phyloP scores from a whole-genome alignment of 1,140 invertebrate genomes.

The Drosophila burlai region DNA sequence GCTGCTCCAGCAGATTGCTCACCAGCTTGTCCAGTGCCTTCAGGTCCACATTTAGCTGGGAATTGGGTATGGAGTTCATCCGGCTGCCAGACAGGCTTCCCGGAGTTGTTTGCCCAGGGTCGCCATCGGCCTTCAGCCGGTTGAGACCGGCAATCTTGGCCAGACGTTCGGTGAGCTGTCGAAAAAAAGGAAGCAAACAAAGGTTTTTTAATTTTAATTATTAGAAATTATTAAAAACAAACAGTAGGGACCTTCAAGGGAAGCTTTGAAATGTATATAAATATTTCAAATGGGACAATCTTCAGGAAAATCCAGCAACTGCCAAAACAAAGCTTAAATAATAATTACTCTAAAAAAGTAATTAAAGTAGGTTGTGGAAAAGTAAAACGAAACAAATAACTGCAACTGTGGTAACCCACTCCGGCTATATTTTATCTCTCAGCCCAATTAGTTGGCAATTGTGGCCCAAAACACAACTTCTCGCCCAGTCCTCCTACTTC shows the following conservation, averaged over 20 bases:
- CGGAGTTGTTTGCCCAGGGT: constrained; percentile 48
- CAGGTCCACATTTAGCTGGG: constrained; percentile 76
- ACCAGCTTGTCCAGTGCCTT: constrained; percentile 80
- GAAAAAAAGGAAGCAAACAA: constrained; percentile 1
- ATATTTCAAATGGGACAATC: not conserved
- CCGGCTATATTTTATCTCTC: not conserved
- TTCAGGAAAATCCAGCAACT: not conserved
- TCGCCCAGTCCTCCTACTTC: not conserved
- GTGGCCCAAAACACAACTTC: not conserved
- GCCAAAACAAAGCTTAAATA: not conserved
- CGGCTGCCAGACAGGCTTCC: constrained; percentile 69
- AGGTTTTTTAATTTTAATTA: not conserved
- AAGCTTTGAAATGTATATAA: not conserved
- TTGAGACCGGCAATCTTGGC: constrained; percentile 80
- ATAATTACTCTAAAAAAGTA: not conserved
- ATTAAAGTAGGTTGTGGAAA: not conserved
- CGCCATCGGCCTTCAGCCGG: constrained; percentile 43
- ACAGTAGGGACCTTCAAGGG: not conserved
- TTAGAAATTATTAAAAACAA: constrained; percentile 3
- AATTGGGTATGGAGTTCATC: constrained; percentile 77
- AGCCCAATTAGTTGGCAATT: constrained; percentile 27
- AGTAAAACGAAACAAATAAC: not conserved
- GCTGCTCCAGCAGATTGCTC: constrained; percentile 74
- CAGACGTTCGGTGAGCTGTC: constrained; percentile 74
- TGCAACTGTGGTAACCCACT: not conserved